Conservation (phyloP, 2,113 vertebrate genomes). For the Hippocampus abdominalis region DNA sequence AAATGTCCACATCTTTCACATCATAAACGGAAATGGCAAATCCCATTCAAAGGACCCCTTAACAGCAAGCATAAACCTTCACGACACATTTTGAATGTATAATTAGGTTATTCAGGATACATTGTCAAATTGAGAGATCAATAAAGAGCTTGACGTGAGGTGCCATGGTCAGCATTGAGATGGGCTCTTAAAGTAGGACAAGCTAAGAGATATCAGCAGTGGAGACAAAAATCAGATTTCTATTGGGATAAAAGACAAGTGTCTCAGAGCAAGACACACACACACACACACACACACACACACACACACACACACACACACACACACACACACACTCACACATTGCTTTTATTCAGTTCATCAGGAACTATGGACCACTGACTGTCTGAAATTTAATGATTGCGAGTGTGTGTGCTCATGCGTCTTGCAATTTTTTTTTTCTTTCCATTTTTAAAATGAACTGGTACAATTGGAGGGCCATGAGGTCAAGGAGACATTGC, state of each 20-base stretch:
- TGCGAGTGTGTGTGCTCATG: not conserved
- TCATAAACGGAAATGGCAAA: not conserved
- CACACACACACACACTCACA: not conserved
- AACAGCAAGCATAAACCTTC: constrained; percentile 15
- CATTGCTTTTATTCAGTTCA: not conserved
- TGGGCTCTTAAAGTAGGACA: constrained; percentile 6
- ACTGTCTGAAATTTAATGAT: not conserved
- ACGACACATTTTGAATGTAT: constrained; percentile 2
- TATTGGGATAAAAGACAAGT: constrained; percentile 13
- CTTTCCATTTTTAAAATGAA: not conserved
- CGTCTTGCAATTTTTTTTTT: not conserved
- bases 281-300: not conserved
- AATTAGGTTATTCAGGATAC: constrained; percentile 30
- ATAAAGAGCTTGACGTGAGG: constrained; percentile 33
- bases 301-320: not conserved
- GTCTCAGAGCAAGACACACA: not conserved
- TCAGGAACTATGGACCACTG: constrained; percentile 3
- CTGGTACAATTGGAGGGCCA: not conserved
- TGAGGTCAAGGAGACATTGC: not conserved
- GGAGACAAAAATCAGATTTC: constrained; percentile 2
- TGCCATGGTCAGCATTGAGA: constrained; percentile 35
- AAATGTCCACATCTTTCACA: not conserved
- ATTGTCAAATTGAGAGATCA: constrained; percentile 35
- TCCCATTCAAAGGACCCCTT: constrained; percentile 2
- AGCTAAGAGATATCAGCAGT: constrained; percentile 6